Conservation (phyloP, 2,113 vertebrate species). For the Candoia aspera region DNA sequence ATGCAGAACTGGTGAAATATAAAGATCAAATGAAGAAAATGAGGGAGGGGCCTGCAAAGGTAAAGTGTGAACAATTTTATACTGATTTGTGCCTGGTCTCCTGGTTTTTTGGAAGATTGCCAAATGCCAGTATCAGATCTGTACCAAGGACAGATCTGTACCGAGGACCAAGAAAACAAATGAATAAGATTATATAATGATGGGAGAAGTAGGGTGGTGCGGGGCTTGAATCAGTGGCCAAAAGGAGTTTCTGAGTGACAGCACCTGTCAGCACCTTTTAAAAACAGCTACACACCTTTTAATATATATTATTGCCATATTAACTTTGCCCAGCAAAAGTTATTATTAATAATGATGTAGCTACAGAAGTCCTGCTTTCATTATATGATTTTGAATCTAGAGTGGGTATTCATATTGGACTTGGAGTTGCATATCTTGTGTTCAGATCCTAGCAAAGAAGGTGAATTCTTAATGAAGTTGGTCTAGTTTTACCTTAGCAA, state of each 20-base stretch:
- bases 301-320: neutral
- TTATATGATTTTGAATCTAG: neutral
- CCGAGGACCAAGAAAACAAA: neutral
- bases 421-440: neutral
- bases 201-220: neutral
- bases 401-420: neutral
- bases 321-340: neutral
- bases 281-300: neutral
- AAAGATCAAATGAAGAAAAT: slow-evolving; percentile 99
- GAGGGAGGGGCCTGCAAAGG: slow-evolving; percentile 97
- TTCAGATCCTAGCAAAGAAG: neutral
- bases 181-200: neutral
- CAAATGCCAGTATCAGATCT: neutral
- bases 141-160: neutral
- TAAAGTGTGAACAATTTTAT: slow-evolving; percentile 59
- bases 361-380: neutral
- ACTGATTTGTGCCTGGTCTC: slow-evolving; percentile 29
- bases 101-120: neutral
- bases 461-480: no score
- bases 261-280: neutral
- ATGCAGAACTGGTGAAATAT: slow-evolving; percentile 93
- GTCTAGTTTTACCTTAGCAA: no score
- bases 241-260: neutral
- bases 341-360: neutral
- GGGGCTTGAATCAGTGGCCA: neutral